Percentiles rank a stretch among this genome's conserved stretches.
These are phyloP conservation scores for Belonocnema kinseyi DNA, from an alignment of 1,140 invertebrate genomes.

Conservation along the genomic window DNA sequence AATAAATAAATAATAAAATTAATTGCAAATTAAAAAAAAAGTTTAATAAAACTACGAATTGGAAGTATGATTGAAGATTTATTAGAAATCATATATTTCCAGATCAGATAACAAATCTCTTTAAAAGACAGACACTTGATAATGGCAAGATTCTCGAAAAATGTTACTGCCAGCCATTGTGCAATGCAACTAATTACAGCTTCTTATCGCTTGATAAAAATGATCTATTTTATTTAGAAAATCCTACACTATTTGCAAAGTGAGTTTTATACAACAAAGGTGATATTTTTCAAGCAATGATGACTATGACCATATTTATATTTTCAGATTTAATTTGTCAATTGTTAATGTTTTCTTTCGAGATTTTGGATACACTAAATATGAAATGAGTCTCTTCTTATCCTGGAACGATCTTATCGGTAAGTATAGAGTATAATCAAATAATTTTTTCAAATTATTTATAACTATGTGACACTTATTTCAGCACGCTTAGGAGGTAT, in stretches of 20 bases:
- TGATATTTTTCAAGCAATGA: not conserved
- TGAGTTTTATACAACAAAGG: not conserved
- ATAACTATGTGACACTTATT: not conserved
- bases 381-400: not conserved
- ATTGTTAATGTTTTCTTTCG: not conserved
- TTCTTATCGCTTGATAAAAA: not conserved
- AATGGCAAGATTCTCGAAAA: not conserved
- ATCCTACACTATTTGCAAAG: not conserved
- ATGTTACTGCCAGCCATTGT: not conserved
- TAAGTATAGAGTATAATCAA: not conserved
- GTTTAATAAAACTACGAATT: no score
- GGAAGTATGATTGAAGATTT: no score
- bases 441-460: not conserved
- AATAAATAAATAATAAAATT: no score
- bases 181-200: not conserved
- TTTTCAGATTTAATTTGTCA: not conserved
- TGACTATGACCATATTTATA: no score
- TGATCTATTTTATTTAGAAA: not conserved
- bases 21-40: no score
- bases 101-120: not conserved
- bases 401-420: not conserved
- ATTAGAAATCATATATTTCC: not conserved
- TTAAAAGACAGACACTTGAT: not conserved
- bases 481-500: constrained; percentile 14
- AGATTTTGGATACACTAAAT: not conserved